Conservation (phyloP, 1,140 invertebrate genomes). For the Euglossa dilemma region DNA sequence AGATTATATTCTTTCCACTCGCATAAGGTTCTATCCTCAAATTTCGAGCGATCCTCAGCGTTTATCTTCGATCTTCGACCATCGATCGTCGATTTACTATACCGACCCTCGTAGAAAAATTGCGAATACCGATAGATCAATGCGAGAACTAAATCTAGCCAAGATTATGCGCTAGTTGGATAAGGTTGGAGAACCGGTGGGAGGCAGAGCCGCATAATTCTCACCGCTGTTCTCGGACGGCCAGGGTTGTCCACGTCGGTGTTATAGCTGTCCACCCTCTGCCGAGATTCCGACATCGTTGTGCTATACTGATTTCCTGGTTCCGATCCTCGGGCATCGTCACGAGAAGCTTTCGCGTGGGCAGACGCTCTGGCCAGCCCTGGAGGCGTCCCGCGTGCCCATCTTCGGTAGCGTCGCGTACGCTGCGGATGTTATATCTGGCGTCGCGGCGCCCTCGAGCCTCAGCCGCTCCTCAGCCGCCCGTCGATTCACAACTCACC, state of each 20-base stretch:
- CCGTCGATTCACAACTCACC: constrained; percentile 75
- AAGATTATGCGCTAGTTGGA: constrained; percentile 43
- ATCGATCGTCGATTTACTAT: too few species aligned
- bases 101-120: too few species aligned
- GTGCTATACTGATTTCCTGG: constrained; percentile 53
- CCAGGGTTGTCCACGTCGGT: constrained; percentile 50
- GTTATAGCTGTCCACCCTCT: constrained; percentile 35
- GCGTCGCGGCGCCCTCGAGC: constrained; percentile 73
- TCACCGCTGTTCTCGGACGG: constrained; percentile 52
- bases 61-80: background rate
- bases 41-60: background rate
- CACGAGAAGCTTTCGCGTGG: constrained; percentile 67
- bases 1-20: too few species aligned
- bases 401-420: constrained; percentile 79
- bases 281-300: constrained; percentile 27
- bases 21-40: too few species aligned
- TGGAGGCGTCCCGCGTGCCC: constrained; percentile 80
- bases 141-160: constrained; percentile 41
- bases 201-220: constrained; percentile 43
- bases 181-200: constrained; percentile 30
- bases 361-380: constrained; percentile 78
- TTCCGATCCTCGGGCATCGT: constrained; percentile 47
- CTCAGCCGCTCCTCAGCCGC: constrained; percentile 77
- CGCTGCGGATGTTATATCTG: constrained; percentile 78
- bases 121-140: constrained; percentile 2